These are phyloP conservation scores for Xylophagus ater DNA, from an alignment of 2,888 invertebrate species.

Conservation along the genomic window DNA sequence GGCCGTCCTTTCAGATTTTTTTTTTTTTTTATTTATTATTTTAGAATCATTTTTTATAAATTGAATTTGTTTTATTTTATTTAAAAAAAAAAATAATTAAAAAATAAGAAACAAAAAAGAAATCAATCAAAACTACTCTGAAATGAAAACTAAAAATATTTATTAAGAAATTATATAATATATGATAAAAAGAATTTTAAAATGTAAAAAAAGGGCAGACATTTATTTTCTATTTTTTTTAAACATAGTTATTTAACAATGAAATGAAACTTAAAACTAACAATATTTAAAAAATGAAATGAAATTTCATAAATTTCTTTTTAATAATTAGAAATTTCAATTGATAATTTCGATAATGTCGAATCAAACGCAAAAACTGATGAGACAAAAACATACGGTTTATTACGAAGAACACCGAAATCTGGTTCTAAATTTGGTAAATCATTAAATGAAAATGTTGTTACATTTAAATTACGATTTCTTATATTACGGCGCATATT, in stretches of 20 bases:
- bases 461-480: too few relatives aligned
- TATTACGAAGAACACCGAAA: conserved; percentile 33
- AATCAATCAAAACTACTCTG: neutral
- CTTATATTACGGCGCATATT: conserved; percentile 37
- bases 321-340: conserved; percentile 16
- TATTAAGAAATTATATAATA: neutral
- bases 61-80: too few relatives aligned
- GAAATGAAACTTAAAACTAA: too few relatives aligned
- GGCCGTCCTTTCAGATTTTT: too few relatives aligned
- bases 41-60: too few relatives aligned
- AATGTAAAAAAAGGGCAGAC: too few relatives aligned
- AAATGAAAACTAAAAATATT: neutral
- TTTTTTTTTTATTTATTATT: too few relatives aligned
- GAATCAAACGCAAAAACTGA: conserved; percentile 38
- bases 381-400: conserved; percentile 35
- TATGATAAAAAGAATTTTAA: neutral
- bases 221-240: too few relatives aligned
- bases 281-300: neutral
- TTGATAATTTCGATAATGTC: conserved; percentile 31
- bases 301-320: neutral
- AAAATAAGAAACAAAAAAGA: neutral
- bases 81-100: too few relatives aligned
- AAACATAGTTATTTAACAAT: too few relatives aligned
- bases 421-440: conserved; percentile 36
- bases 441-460: too few relatives aligned